Conservation (phyloP, 2,113 vertebrate species). For the Odobenus rosmarus region DNA sequence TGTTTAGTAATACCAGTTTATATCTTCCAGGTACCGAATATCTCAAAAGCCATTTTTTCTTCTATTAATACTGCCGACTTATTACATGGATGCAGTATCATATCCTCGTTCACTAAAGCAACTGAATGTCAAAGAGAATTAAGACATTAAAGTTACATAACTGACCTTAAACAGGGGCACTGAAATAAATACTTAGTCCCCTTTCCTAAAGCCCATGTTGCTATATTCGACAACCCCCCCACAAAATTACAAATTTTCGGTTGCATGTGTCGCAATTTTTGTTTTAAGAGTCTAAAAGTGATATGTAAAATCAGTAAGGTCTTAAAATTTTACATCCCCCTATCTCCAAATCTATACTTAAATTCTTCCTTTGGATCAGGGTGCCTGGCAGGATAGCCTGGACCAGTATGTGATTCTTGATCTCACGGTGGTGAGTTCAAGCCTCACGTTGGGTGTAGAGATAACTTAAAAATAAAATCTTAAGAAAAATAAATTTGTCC, state of each 20-base stretch:
- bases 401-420: background rate
- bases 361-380: background rate
- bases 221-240: background rate
- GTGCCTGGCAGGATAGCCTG: background rate
- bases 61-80: background rate
- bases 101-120: constrained; percentile 28
- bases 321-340: background rate
- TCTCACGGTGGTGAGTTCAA: background rate
- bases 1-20: constrained; percentile 17
- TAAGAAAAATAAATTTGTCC: background rate
- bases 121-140: constrained; percentile 31
- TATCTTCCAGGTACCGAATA: background rate
- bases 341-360: background rate
- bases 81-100: background rate
- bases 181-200: background rate
- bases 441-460: background rate
- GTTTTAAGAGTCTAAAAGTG: constrained; percentile 33
- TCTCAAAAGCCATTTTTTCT: constrained; percentile 39
- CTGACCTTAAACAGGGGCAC: background rate
- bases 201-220: background rate
- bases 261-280: background rate
- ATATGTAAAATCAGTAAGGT: constrained; percentile 19
- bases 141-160: background rate
- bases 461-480: background rate
- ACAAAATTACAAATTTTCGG: background rate